These are phyloP conservation scores for Lithobates pipiens DNA, from an alignment of 2,797 vertebrate genomes.

Conservation along the genomic window DNA sequence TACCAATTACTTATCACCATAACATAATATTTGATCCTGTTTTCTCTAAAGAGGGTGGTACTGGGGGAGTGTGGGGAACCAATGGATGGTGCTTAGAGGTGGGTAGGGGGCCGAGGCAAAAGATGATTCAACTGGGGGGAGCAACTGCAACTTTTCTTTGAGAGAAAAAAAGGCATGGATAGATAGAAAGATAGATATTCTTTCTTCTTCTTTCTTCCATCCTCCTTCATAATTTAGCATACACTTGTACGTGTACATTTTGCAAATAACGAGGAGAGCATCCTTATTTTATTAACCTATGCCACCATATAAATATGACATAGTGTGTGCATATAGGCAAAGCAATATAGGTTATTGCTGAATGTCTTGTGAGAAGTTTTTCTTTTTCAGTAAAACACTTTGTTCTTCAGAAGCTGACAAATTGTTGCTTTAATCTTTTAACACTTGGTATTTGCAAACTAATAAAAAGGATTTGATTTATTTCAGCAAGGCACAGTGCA, in stretches of 20 bases:
- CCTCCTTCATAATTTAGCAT: background rate
- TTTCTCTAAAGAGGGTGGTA: too few relatives aligned
- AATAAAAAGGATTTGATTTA: conserved; percentile 25
- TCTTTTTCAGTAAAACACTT: background rate
- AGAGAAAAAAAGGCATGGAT: too few relatives aligned
- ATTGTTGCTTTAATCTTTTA: conserved; percentile 12
- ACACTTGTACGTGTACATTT: background rate
- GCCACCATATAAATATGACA: background rate
- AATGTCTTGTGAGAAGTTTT: background rate
- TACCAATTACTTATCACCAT: too few relatives aligned
- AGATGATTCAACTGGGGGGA: too few relatives aligned
- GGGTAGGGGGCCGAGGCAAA: too few relatives aligned
- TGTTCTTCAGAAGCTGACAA: conserved; percentile 24
- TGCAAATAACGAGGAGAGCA: background rate
- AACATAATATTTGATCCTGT: too few relatives aligned
- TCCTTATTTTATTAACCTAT: background rate
- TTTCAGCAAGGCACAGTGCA: conserved; percentile 5
- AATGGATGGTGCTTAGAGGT: too few relatives aligned
- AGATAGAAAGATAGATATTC: too few relatives aligned
- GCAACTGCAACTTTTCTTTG: too few relatives aligned
- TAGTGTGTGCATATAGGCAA: background rate
- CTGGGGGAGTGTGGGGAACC: too few relatives aligned
- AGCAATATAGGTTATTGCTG: background rate
- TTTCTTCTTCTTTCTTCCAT: too few relatives aligned
- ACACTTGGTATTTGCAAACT: conserved; percentile 13